These are phyloP conservation scores for Syngnathus acus DNA, from an alignment of 2,797 vertebrate genomes.

Conservation along the genomic window DNA sequence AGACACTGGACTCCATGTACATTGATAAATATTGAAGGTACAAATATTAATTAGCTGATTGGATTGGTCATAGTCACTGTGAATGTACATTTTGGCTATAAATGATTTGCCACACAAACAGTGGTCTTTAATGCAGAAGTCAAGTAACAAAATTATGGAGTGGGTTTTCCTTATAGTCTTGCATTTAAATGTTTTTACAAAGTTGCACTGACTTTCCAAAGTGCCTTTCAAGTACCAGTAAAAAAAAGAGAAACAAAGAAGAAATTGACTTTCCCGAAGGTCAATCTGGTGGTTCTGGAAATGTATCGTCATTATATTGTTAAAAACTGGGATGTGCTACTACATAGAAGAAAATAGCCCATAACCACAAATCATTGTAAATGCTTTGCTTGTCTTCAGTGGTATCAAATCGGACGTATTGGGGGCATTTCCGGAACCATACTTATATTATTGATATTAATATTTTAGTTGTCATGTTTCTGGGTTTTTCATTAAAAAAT, in stretches of 20 bases:
- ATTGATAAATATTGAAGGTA: neutral
- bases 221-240: neutral
- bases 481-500: neutral
- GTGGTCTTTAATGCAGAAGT: neutral
- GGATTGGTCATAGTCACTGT: neutral
- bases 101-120: neutral
- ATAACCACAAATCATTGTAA: no score
- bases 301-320: neutral
- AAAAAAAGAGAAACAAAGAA: neutral
- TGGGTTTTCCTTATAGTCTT: neutral
- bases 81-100: neutral
- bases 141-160: neutral
- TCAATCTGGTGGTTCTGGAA: neutral
- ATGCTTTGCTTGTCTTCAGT: no score
- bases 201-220: neutral
- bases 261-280: neutral
- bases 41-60: neutral
- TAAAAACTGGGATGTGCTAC: neutral
- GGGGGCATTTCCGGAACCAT: neutral
- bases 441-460: neutral
- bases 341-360: no score
- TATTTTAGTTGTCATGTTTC: neutral
- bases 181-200: neutral
- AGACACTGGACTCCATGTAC: neutral
- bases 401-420: neutral